phyloP scores from a whole-genome alignment of 30 jellyfish, hydroid and myxozoan genomes.

The Pelagia noctiluca region DNA sequence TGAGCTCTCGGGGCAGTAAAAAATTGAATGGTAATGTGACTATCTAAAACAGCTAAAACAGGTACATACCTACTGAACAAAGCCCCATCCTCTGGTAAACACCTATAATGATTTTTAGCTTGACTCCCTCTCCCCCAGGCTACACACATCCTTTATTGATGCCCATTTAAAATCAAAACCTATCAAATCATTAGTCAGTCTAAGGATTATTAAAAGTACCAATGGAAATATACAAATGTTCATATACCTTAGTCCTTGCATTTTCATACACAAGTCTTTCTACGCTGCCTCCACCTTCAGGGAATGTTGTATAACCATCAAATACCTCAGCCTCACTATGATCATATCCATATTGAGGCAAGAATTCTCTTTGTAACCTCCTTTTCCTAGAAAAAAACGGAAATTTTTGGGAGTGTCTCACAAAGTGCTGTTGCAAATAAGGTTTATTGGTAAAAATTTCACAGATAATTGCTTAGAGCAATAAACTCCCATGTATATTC shows the following conservation, averaged over 20 bases:
- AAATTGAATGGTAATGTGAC: no score
- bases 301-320: conserved; percentile 61
- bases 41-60: no score
- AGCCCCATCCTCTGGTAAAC: no score
- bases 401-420: no score
- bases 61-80: no score
- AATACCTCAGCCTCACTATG: conserved; percentile 77
- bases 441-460: neutral
- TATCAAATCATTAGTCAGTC: no score
- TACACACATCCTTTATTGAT: neutral
- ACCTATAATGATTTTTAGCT: no score
- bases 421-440: neutral
- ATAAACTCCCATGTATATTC: no score
- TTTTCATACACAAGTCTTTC: conserved; percentile 51
- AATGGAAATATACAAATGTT: neutral
- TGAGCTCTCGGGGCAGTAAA: no score
- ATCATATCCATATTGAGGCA: conserved; percentile 73
- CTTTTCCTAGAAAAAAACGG: conserved; percentile 40
- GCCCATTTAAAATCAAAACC: neutral
- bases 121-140: no score
- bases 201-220: no score
- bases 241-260: conserved; percentile 43
- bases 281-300: conserved; percentile 43
- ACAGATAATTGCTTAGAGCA: no score
- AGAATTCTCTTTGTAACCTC: conserved; percentile 46